Evolutionary conservation across 2,888 invertebrate genomes (phyloP).

Genomic region (Eupithecia centaureata): DNA sequence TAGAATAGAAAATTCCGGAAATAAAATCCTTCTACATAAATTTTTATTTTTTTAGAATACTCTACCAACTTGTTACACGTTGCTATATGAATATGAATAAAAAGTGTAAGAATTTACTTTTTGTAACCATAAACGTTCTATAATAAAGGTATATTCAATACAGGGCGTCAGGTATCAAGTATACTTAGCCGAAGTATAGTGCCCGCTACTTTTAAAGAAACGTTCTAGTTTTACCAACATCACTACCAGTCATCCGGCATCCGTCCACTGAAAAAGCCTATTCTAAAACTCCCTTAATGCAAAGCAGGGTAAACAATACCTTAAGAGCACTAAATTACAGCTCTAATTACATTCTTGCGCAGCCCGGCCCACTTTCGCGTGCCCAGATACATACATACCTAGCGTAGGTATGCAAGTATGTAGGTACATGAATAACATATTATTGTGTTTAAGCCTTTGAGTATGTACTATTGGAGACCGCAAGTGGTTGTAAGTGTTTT

Average conservation of each 20-base stretch:
- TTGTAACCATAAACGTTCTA: too few species aligned
- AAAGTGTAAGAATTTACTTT: too few species aligned
- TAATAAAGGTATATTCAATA: too few species aligned
- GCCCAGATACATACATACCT: conserved; percentile 39
- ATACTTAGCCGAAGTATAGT: too few species aligned
- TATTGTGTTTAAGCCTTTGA: conserved; percentile 1
- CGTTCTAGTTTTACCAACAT: neutral
- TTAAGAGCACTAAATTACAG: conserved; percentile 25
- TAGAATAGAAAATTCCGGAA: too few species aligned
- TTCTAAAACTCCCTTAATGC: conserved; percentile 1
- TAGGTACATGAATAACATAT: neutral
- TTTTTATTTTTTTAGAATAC: too few species aligned
- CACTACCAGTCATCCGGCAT: neutral
- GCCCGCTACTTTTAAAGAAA: neutral
- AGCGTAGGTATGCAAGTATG: conserved; percentile 11
- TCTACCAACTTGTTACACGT: too few species aligned
- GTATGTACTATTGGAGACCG: neutral
- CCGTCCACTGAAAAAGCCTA: neutral
- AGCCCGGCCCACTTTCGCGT: conserved; percentile 31
- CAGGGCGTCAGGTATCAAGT: too few species aligned
- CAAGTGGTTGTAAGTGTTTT: neutral
- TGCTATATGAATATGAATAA: too few species aligned
- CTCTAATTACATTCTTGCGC: conserved; percentile 38
- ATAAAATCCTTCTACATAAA: too few species aligned
- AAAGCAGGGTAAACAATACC: conserved; percentile 19